These are phyloP conservation scores for Cerastoderma edule DNA, from an alignment of 2,888 invertebrate genomes.

Conservation along the genomic window DNA sequence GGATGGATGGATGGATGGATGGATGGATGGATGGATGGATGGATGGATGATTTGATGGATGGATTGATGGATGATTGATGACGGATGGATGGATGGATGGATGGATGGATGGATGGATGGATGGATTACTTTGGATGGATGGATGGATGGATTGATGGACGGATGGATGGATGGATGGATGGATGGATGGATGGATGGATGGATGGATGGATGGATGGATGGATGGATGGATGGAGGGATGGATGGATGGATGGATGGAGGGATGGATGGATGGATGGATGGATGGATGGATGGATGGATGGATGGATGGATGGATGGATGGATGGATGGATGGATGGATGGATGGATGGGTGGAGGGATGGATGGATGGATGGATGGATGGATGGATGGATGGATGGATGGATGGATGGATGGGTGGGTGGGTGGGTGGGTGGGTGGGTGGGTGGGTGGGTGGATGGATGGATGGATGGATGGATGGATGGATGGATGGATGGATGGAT, in stretches of 20 bases:
- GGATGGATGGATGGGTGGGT: too few relatives aligned
- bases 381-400: too few relatives aligned
- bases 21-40: slow-evolving; percentile 5
- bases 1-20: slow-evolving; percentile 5
- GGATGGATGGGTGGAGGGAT: slow-evolving; percentile 24
- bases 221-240: too few relatives aligned
- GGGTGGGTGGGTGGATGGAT: too few relatives aligned
- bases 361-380: too few relatives aligned
- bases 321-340: slow-evolving; percentile 29
- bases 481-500: too few relatives aligned
- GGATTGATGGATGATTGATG: background rate
- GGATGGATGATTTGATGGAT: background rate
- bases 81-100: too few relatives aligned
- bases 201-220: slow-evolving; percentile 5
- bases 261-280: slow-evolving; percentile 18
- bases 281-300: slow-evolving; percentile 14
- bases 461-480: too few relatives aligned
- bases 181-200: slow-evolving; percentile 5
- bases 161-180: slow-evolving; percentile 5
- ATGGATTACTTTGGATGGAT: slow-evolving; percentile 1
- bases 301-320: slow-evolving; percentile 16
- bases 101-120: too few relatives aligned
- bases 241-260: too few relatives aligned
- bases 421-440: too few relatives aligned
- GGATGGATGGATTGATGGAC: too few relatives aligned